Conservation (phyloP, 2,888 invertebrate species). For the Aspidiotus rigidus region DNA sequence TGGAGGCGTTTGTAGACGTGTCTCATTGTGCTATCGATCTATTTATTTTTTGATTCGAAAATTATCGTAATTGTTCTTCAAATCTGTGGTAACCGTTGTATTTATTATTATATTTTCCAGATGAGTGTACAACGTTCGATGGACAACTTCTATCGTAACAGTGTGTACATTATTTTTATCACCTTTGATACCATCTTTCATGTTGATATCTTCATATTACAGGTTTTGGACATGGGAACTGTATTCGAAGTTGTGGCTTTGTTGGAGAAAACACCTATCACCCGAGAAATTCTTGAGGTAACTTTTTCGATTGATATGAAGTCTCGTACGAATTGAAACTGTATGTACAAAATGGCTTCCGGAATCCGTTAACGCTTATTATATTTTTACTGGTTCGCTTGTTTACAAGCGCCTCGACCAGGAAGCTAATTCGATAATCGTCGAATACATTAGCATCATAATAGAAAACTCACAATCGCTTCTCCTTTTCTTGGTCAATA, state of each 20-base stretch:
- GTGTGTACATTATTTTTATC: not conserved
- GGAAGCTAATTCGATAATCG: constrained; percentile 5
- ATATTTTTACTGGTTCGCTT: too few species aligned
- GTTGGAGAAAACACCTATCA: constrained; percentile 83
- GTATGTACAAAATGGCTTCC: too few species aligned
- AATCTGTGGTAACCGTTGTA: not conserved
- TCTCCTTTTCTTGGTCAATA: constrained; percentile 6
- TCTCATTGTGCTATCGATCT: too few species aligned
- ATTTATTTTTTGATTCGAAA: too few species aligned
- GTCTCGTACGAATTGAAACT: not conserved
- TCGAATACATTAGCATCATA: constrained; percentile 24
- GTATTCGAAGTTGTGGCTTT: constrained; percentile 87
- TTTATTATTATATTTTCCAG: too few species aligned
- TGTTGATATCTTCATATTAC: constrained; percentile 40
- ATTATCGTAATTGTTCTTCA: not conserved
- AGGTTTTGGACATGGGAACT: constrained; percentile 91
- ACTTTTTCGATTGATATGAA: constrained; percentile 38
- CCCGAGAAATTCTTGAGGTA: constrained; percentile 84
- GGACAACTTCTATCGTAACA: not conserved
- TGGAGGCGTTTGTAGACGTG: too few species aligned
- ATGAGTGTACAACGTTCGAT: too few species aligned
- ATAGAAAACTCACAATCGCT: not conserved
- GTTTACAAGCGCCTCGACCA: not conserved
- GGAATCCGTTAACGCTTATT: too few species aligned
- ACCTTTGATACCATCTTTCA: not conserved